These are phyloP conservation scores for Morphnarchus princeps DNA, from an alignment of 2,113 vertebrate genomes.

Conservation along the genomic window DNA sequence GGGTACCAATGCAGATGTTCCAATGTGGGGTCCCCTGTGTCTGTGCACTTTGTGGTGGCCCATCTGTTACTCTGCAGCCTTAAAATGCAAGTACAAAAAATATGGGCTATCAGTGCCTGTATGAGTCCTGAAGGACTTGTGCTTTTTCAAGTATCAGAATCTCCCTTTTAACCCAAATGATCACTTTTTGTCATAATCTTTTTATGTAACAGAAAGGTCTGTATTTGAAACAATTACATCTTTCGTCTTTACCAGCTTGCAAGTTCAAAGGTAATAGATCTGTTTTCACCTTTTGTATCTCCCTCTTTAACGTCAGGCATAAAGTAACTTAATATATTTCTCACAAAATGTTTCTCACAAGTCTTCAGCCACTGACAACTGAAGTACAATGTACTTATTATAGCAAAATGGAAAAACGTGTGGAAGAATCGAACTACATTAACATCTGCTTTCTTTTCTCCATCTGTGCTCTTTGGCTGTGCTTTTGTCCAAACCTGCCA, in stretches of 20 bases:
- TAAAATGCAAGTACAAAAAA: not conserved
- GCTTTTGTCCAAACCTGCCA: constrained; percentile 50
- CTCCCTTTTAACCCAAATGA: not conserved
- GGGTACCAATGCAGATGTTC: not conserved
- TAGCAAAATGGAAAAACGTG: constrained; percentile 64
- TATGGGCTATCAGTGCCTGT: not conserved
- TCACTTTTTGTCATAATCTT: not conserved
- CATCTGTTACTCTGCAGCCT: not conserved
- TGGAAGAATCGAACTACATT: constrained; percentile 59
- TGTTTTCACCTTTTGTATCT: not conserved
- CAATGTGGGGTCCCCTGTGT: not conserved
- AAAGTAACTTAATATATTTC: not conserved
- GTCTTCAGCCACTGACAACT: constrained; percentile 32
- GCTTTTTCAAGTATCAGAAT: not conserved
- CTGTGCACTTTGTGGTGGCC: not conserved
- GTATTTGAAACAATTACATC: not conserved
- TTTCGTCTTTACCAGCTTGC: not conserved
- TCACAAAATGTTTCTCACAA: constrained; percentile 10
- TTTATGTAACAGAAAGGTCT: not conserved
- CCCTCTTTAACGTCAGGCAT: not conserved
- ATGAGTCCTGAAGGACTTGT: not conserved
- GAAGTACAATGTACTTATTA: constrained; percentile 66
- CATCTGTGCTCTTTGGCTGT: constrained; percentile 69
- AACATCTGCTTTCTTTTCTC: constrained; percentile 66
- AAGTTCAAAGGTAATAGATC: not conserved